Conservation (phyloP, 2,113 vertebrate genomes). For the Laterallus jamaicensis region DNA sequence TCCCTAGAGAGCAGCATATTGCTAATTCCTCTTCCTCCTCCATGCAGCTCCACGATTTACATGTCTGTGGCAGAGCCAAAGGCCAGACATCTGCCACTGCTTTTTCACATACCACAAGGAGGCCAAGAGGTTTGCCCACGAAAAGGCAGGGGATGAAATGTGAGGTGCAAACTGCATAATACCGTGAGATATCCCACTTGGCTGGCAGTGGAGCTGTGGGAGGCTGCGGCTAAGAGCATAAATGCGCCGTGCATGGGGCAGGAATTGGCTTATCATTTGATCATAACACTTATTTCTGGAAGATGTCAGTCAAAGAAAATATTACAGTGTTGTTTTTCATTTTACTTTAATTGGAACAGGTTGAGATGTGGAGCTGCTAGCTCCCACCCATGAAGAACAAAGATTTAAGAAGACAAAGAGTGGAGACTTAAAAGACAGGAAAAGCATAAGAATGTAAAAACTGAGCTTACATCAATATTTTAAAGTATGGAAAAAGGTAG, state of each 20-base stretch:
- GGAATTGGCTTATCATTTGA: conserved; percentile 27
- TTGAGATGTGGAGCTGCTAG: conserved; percentile 7
- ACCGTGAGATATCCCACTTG: not conserved
- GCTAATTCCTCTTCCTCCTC: not conserved
- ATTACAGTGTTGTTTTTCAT: not conserved
- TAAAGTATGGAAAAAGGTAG: conserved; percentile 53
- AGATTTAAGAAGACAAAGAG: conserved; percentile 20
- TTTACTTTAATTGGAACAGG: conserved; percentile 39
- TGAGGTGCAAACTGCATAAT: not conserved
- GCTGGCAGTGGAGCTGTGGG: not conserved
- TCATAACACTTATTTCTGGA: conserved; percentile 12
- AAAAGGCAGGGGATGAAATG: not conserved
- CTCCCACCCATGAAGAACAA: conserved; percentile 49
- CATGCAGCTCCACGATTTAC: not conserved
- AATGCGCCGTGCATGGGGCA: not conserved
- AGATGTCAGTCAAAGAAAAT: conserved; percentile 49
- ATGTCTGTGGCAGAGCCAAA: not conserved
- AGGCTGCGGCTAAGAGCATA: not conserved
- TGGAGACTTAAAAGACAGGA: not conserved
- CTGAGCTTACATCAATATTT: conserved; percentile 52
- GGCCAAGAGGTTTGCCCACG: not conserved
- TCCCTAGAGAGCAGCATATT: not conserved
- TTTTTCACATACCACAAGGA: not conserved
- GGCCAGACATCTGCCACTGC: not conserved
- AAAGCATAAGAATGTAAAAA: conserved; percentile 47